phyloP scores from a whole-genome alignment of 2,797 vertebrate species.

The Poeciliopsis gracilis region DNA sequence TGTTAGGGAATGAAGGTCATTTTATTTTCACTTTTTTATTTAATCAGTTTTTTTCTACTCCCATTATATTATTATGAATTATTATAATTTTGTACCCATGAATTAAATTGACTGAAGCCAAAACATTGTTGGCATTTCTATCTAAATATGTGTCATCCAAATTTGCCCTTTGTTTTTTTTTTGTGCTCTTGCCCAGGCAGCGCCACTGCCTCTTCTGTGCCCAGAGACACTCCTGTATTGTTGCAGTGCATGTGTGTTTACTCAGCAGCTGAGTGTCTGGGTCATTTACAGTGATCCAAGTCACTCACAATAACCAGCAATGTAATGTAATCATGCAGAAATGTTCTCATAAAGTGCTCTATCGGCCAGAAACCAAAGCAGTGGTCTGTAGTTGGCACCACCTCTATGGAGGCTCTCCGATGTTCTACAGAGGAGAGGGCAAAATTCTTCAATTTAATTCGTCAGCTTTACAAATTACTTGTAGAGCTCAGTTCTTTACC shows the following conservation, averaged over 20 bases:
- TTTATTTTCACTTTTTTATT: constrained; percentile 3
- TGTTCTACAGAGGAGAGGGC: constrained; percentile 12
- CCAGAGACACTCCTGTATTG: constrained; percentile 24
- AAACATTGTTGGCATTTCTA: constrained; percentile 17
- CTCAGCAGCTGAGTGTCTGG: constrained; percentile 39
- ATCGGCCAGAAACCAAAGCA: constrained; percentile 51
- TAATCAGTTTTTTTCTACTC: neutral
- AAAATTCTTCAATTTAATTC: neutral
- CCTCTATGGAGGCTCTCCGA: constrained; percentile 21
- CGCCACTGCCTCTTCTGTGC: constrained; percentile 6
- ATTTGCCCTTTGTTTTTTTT: constrained; percentile 12
- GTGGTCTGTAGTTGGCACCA: constrained; percentile 28
- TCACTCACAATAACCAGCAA: constrained; percentile 52
- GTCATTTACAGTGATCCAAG: constrained; percentile 57
- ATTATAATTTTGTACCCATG: constrained; percentile 16
- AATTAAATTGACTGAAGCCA: constrained; percentile 14
- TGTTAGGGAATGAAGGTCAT: neutral
- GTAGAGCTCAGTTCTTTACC: constrained; percentile 13
- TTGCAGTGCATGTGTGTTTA: constrained; percentile 6
- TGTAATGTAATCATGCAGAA: constrained; percentile 55
- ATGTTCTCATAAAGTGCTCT: constrained; percentile 60
- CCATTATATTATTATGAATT: constrained; percentile 2
- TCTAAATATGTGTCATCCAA: constrained; percentile 26
- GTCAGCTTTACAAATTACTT: constrained; percentile 22
- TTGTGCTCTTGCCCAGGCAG: constrained; percentile 6